These are phyloP conservation scores for Isoperla grammatica DNA, from an alignment of 2,888 invertebrate genomes.

Conservation along the genomic window DNA sequence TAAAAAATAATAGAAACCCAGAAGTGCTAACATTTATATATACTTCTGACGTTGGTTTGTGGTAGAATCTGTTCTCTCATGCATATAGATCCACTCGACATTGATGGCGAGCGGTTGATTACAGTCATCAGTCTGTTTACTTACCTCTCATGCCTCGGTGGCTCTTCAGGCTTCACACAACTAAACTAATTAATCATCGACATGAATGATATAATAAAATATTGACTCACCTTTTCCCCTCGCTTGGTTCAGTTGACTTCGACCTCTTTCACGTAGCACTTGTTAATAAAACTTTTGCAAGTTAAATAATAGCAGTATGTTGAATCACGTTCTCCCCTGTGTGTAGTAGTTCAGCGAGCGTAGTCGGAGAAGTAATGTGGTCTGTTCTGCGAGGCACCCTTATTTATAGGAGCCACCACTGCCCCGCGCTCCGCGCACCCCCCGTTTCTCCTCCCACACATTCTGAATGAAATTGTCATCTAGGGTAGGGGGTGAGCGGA, in stretches of 20 bases:
- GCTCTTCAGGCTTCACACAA: no score
- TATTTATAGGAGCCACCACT: conserved; percentile 33
- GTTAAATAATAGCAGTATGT: no score
- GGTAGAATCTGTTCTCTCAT: not conserved
- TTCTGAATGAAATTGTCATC: conserved; percentile 57
- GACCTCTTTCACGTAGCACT: not conserved
- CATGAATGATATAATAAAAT: no score
- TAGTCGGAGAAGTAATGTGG: not conserved
- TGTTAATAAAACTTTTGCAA: not conserved
- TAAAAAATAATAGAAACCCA: not conserved
- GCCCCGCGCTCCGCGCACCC: conserved; percentile 50
- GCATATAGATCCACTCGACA: not conserved
- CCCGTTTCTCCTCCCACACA: conserved; percentile 56
- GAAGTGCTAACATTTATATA: not conserved
- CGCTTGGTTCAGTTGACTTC: not conserved
- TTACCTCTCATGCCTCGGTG: not conserved
- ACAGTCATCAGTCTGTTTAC: not conserved
- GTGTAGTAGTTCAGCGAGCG: no score
- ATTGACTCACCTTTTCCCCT: not conserved
- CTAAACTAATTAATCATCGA: no score
- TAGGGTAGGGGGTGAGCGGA: conserved; percentile 39
- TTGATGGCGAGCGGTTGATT: no score
- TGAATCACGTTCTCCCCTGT: no score
- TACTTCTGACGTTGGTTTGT: not conserved
- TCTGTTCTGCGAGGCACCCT: conserved; percentile 40